Percentiles rank a stretch among this genome's conserved stretches.
Evolutionary conservation across 2,113 vertebrate genomes (phyloP).

Genomic region (Lasiurus cinereus): DNA sequence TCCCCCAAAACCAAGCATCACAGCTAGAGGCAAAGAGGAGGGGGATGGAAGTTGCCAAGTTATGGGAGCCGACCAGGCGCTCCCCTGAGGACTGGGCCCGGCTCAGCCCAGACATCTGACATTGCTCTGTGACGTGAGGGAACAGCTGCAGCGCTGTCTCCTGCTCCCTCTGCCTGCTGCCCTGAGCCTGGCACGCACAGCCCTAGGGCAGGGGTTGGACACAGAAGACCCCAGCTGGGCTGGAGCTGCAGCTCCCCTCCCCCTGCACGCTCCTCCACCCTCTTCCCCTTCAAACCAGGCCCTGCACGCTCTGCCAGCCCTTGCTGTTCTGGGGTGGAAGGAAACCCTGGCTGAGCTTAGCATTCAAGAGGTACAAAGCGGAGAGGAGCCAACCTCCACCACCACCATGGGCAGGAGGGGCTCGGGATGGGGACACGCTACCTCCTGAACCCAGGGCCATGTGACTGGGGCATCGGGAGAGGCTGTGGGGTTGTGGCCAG

Average conservation of each 20-base stretch:
- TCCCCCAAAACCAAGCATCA: neutral
- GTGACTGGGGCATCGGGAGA: neutral
- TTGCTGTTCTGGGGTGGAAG: rapidly evolving
- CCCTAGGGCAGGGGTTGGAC: slow-evolving; percentile 21
- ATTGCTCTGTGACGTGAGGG: neutral
- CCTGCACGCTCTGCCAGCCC: neutral
- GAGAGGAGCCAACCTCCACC: neutral
- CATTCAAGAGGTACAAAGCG: neutral
- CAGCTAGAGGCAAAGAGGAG: neutral
- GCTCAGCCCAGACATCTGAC: neutral
- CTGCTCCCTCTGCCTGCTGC: neutral
- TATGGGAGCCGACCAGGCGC: neutral
- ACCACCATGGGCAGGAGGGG: neutral
- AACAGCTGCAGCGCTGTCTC: slow-evolving; percentile 57
- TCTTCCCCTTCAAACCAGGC: neutral
- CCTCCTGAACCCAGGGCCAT: neutral
- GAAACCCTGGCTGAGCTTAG: neutral
- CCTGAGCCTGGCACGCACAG: neutral
- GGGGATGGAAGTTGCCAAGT: neutral
- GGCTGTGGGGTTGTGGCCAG: neutral
- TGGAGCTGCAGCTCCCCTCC: neutral
- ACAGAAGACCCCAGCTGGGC: neutral
- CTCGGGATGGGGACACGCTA: neutral
- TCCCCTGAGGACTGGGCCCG: neutral
- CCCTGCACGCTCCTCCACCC: neutral